Evolutionary conservation across 2,113 vertebrate species (phyloP), one percentile per base, ranked within the genome.

Genomic region (Leiothrix lutea): DNA sequence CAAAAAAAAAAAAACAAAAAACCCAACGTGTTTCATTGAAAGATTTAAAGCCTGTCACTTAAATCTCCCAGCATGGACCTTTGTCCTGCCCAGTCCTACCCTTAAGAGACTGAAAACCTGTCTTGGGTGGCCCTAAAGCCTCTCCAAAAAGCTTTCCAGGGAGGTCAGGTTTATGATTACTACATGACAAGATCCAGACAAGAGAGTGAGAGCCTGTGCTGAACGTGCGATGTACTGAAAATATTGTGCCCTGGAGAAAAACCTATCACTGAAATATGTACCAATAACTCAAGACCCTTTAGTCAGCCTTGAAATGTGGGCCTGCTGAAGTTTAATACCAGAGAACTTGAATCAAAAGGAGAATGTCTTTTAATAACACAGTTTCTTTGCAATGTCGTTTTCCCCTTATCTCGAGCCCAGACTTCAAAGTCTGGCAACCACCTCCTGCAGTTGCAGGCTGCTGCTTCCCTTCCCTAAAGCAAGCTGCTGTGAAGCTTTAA

Each of bases 281-380:
- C 92, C 95, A 92, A 93, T 96, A 96, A 93, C 90, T 92, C 88
- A 56, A 35, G 86, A 84, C 57, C 80, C 95, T 95, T 93, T 86
- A 96, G 80, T 71, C 77, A 88, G 93, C 77, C 88, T 86, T 81
- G 86, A 90, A 92, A 94, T 71, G 82, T 38, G 69, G 88, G 36
- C 44, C 83, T 26, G 88, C 86, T 92, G 88, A 77, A 93, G 88
- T 81, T 92, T 92, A 92, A 84, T 86, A 57, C 51, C 10, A 29
- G 93, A 11, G 84, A 74, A 75, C 48, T 66, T 88, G 94, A 87
- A 84, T 90, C 92, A 79, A 94, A 96, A 95, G 86, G 90, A 81
- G 56, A 74, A 56, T 45, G 92, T 65, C 93, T 93, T 84, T 88
- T 94, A 92, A 92, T 80, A 96, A 74, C 58, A n/a, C 64, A 88